A percentile compares a stretch with the other conserved stretches of the same genome.
These are phyloP conservation scores for Cabera pusaria DNA, from an alignment of 2,888 invertebrate species.

Conservation along the genomic window DNA sequence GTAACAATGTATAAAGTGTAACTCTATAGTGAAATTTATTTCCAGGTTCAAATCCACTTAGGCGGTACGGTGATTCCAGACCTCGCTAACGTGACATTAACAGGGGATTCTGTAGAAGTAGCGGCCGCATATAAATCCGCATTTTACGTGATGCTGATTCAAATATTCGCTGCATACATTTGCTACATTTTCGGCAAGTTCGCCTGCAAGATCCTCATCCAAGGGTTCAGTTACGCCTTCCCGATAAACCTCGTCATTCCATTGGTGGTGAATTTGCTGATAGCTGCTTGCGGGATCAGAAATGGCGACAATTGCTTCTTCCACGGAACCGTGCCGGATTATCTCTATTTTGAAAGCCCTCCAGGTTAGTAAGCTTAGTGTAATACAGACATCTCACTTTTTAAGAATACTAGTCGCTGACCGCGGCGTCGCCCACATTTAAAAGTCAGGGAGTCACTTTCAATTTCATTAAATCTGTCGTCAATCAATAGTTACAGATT, in stretches of 20 bases:
- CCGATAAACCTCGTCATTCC: constrained; percentile 97
- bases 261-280: constrained; percentile 92
- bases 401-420: too few species aligned
- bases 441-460: too few species aligned
- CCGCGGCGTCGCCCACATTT: too few species aligned
- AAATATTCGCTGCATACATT: constrained; percentile 92
- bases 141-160: constrained; percentile 90
- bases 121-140: constrained; percentile 88
- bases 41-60: constrained; percentile 83
- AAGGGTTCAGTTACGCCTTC: constrained; percentile 98
- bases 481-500: too few species aligned
- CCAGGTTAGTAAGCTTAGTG: constrained; percentile 62
- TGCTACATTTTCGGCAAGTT: constrained; percentile 98
- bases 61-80: constrained; percentile 87
- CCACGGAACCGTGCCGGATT: constrained; percentile 92
- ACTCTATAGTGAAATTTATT: constrained; percentile 28
- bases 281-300: constrained; percentile 94
- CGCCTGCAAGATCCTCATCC: constrained; percentile 98
- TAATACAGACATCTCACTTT: too few species aligned
- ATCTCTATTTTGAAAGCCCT: constrained; percentile 96
- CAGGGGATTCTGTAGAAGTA: constrained; percentile 89
- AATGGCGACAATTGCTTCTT: constrained; percentile 95
- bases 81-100: constrained; percentile 89
- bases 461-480: too few species aligned
- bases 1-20: too few species aligned